Evolutionary conservation across 2,113 vertebrate genomes (phyloP).

Genomic region (Aplodontia rufa): DNA sequence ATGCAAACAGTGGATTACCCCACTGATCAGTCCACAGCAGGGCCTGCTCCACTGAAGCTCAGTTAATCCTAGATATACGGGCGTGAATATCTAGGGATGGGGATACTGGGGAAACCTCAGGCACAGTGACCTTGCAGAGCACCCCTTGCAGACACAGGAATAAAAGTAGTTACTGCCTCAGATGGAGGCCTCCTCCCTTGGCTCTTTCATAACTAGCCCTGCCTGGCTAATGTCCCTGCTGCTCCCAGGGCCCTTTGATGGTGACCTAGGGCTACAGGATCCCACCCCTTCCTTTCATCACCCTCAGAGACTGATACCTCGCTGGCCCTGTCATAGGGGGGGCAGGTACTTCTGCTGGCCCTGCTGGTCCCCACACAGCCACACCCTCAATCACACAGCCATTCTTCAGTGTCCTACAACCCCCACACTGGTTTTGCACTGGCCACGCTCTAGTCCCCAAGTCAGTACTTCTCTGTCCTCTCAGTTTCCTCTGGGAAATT

Average conservation of each 20-base stretch:
- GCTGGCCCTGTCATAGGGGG: neutral
- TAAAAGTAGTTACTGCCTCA: neutral
- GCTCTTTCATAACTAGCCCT: neutral
- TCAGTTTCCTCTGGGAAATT: neutral
- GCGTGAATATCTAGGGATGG: neutral
- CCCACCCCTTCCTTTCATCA: neutral
- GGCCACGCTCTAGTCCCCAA: neutral
- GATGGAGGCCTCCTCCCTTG: neutral
- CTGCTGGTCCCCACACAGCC: neutral
- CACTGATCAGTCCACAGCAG: neutral
- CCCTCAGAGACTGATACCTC: neutral
- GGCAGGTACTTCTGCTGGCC: neutral
- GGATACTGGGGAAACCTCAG: neutral
- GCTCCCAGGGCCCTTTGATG: neutral
- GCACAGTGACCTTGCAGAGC: neutral
- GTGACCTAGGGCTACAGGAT: too few species aligned
- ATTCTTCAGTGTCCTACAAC: neutral
- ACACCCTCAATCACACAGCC: neutral
- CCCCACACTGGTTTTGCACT: neutral
- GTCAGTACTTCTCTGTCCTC: neutral
- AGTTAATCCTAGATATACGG: neutral
- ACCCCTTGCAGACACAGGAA: neutral
- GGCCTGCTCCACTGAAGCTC: neutral
- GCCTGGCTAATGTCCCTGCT: neutral
- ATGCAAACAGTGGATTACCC: neutral